Evolutionary conservation across 2,113 vertebrate genomes (phyloP).

Genomic region (Tragelaphus imberbis): DNA sequence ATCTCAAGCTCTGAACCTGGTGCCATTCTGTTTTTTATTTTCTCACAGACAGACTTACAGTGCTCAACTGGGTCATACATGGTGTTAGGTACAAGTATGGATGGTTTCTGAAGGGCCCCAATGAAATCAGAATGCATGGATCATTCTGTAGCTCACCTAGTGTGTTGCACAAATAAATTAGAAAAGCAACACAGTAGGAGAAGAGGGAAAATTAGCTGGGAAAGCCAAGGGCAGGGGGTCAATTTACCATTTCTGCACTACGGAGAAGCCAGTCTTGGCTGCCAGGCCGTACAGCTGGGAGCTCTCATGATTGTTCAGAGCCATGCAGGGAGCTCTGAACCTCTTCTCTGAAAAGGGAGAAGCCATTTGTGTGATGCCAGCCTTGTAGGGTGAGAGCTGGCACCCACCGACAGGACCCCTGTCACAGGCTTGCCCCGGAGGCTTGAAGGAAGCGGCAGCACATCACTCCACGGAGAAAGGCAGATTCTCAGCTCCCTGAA

Average conservation of each 20-base stretch:
- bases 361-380: constrained; percentile 29
- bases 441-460: background rate
- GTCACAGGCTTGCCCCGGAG: background rate
- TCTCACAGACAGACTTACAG: background rate
- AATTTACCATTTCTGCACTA: background rate
- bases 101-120: background rate
- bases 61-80: background rate
- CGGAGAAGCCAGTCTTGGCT: background rate
- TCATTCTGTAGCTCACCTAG: background rate
- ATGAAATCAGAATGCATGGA: background rate
- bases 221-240: background rate
- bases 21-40: constrained; percentile 25
- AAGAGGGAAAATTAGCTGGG: background rate
- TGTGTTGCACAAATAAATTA: background rate
- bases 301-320: background rate
- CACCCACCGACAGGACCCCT: background rate
- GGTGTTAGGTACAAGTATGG: background rate
- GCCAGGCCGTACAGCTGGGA: background rate
- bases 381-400: background rate
- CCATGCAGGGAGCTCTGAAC: background rate
- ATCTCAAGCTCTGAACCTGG: constrained; percentile 20
- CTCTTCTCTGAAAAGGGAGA: background rate
- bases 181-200: background rate
- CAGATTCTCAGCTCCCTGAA: background rate
- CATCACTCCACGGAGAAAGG: background rate